Evolutionary conservation across 2,113 vertebrate species (phyloP).

Genomic region (Eonycteris spelaea): DNA sequence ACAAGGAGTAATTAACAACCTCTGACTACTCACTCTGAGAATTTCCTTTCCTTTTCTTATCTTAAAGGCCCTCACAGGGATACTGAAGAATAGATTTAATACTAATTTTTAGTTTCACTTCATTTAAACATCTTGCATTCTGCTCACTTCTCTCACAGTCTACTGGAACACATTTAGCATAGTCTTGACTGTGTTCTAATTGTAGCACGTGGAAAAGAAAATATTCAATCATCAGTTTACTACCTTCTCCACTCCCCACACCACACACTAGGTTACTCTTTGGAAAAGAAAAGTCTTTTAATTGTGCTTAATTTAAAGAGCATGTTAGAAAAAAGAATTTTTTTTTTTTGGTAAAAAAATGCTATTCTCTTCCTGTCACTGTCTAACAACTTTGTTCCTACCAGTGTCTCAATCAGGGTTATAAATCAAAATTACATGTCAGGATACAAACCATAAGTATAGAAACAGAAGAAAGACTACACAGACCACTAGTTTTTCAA

Average conservation of each 20-base stretch:
- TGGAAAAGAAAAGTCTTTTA: neutral
- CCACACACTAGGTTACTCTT: neutral
- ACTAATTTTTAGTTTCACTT: conserved; percentile 35
- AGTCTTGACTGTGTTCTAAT: neutral
- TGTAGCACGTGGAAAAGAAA: neutral
- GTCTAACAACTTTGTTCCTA: neutral
- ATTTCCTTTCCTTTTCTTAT: conserved; percentile 48
- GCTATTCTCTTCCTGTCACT: neutral
- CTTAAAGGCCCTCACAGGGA: conserved; percentile 7
- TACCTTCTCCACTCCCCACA: neutral
- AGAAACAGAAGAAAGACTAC: neutral
- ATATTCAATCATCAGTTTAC: neutral
- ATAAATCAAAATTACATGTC: neutral
- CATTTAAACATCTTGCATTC: conserved; percentile 18
- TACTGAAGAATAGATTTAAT: conserved; percentile 28
- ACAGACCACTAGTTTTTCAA: neutral
- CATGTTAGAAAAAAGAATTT: neutral
- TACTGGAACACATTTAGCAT: neutral
- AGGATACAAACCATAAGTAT: neutral
- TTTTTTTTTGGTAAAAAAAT: neutral
- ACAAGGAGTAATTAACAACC: conserved; percentile 50
- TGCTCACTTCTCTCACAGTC: neutral
- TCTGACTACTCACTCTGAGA: conserved; percentile 46
- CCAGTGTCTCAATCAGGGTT: neutral
- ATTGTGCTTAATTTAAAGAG: conserved; percentile 33